Evolutionary conservation across 2,888 invertebrate species (phyloP), one percentile per base, ranked within the genome.

Genomic region (Biston betularia): DNA sequence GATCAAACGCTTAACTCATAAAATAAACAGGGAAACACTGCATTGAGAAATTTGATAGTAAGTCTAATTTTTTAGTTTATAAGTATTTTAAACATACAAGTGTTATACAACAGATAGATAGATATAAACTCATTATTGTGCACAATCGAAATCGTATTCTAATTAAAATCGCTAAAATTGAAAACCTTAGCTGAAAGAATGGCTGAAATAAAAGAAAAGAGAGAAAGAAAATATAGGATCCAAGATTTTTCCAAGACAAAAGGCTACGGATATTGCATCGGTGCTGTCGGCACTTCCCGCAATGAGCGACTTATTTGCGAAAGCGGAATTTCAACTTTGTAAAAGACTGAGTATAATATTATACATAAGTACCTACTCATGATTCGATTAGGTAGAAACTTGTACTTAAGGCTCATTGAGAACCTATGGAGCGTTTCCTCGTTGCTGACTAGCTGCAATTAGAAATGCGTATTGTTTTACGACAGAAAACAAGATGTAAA

Each of bases 191-290:
- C 12, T 34, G n/a, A 40, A 40, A 44, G 14, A 56, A 24, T 33
- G 33, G 42, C 33, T 24, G 35, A 63, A 56, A 6, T 42, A 8
- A 48, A 34, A 53, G 53, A 63, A 50, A 45, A 48, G 10, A 24
- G 40, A 8, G n/a, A 57, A 52, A 65, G 58, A 64, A 38, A 65
- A 65, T 54, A 59, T 60, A 63, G 59, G 52, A 69, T 60, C 48
- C 15, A 24, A 65, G 56, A 65, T 55, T 69, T 70, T 72, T 65
- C 60, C 53, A 68, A 69, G 72, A 76, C 70, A 75, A 75, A 74
- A 76, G 63, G 60, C 65, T 61, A 50, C 76, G 76, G 75, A 75
- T 76, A 76, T 75, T 76, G 76, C 75, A 72, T 70, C 69, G 69
- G 57, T 61, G 60, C 64, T 59, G 63, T 59, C 68, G 69, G 63